Evolutionary conservation across 2,888 invertebrate species (phyloP), one percentile per base, ranked within the genome.

Genomic region (Vanessa cardui): DNA sequence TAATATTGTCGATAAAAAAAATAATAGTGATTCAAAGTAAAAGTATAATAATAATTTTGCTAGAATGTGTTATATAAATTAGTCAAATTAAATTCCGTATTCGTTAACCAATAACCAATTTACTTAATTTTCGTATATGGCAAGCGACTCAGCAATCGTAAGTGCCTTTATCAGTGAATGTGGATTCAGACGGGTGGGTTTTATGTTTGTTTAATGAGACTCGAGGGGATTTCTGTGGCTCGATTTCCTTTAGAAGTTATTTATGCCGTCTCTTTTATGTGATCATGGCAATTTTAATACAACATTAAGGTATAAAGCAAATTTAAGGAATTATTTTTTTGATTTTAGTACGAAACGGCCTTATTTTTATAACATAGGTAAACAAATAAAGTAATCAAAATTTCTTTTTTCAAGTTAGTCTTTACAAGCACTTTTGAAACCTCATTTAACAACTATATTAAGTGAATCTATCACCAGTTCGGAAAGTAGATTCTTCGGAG

Each of bases 181-280:
- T 65, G 65, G 33, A 65, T 60, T 60, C 54, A 33, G 31, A 64
- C 44, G 60, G 65, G 54, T 31, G 26, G 54, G 60, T 65, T 65
- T 65, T 60, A 65, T 60, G 60, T 60, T 65, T 65, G 65, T 60
- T 65, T 65, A 65, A 65, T 60, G 65, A 65, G 60, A 21, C 65
- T 65, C 60, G 46, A 46, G 60, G 45, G 65, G 33, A 60, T 54
- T 65, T 20, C 54, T 54, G 65, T 60, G 60, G 59, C 33, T 65
- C 65, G 50, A 54, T 65, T 60, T 33, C 60, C 65, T 60, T 60
- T 31, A 54, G 20, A 12, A 45, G 65, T 65, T 65, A 60, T 65
- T 65, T 65, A 65, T 60, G 59, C 31, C 8, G 45, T 60, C 46
- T 52, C 45, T 60, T 65, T 60, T 54, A 60, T 33, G 59, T 54